phyloP scores from a whole-genome alignment of 2,113 vertebrate species.

The Numenius arquata region DNA sequence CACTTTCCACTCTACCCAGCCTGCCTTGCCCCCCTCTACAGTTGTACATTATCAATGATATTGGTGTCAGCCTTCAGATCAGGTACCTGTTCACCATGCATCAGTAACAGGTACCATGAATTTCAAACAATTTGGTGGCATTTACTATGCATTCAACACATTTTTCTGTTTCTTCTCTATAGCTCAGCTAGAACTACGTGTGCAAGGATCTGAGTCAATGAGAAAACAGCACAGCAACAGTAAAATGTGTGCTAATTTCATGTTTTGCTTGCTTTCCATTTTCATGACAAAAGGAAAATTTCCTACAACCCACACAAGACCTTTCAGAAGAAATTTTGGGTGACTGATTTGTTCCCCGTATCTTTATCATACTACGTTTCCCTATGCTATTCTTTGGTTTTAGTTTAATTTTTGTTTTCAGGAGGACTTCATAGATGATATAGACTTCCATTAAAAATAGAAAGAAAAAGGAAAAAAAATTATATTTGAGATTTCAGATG shows the following conservation, averaged over 20 bases:
- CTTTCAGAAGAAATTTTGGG: neutral
- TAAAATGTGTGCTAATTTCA: neutral
- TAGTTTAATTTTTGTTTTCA: neutral
- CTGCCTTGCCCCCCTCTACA: neutral
- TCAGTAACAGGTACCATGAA: neutral
- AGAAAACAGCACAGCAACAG: neutral
- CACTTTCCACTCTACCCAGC: neutral
- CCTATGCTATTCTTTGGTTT: neutral
- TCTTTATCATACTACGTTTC: neutral
- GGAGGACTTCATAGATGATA: neutral
- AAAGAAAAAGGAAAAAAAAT: neutral
- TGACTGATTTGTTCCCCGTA: neutral
- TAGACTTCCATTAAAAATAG: neutral
- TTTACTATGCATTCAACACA: neutral
- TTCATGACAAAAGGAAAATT: neutral
- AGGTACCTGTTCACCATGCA: neutral
- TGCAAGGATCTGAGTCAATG: neutral
- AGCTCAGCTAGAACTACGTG: neutral
- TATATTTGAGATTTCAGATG: neutral
- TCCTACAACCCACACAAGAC: neutral
- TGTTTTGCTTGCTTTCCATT: neutral
- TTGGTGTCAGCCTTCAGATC: neutral
- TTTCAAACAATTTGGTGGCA: fast-evolving
- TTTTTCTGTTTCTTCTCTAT: neutral
- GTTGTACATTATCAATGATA: neutral